A percentile compares a stretch with the other conserved stretches of the same genome.
Conservation (phyloP, 1,140 invertebrate genomes). For the Psix sp. region DNA sequence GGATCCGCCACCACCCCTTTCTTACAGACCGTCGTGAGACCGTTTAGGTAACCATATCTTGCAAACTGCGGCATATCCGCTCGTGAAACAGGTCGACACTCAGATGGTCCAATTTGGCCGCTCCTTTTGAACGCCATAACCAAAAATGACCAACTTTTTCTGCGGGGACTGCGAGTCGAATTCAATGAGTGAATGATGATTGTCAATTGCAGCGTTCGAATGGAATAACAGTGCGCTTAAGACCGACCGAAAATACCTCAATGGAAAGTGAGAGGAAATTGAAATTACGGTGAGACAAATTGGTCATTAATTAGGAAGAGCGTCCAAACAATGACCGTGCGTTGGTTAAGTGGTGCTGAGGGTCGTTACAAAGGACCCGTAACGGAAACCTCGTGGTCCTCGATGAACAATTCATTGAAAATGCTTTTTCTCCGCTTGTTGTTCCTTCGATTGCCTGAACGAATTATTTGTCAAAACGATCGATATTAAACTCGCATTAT, state of each 20-base stretch:
- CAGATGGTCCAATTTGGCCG: conserved; percentile 7
- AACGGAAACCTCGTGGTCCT: too few relatives aligned
- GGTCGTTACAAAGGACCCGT: too few relatives aligned
- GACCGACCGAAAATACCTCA: too few relatives aligned
- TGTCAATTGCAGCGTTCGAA: not conserved
- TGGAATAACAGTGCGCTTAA: not conserved
- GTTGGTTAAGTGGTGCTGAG: too few relatives aligned
- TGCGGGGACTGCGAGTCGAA: not conserved
- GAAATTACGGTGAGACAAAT: too few relatives aligned
- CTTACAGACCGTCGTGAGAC: conserved; percentile 25
- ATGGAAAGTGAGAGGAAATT: too few relatives aligned
- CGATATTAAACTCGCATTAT: conserved; percentile 23
- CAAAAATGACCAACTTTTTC: conserved; percentile 6
- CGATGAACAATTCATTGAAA: not conserved
- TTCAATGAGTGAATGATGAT: not conserved
- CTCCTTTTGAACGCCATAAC: not conserved
- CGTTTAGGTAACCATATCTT: conserved; percentile 14
- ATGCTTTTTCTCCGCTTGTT: not conserved
- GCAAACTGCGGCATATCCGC: conserved; percentile 28
- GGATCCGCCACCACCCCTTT: conserved; percentile 41
- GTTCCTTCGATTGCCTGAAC: conserved; percentile 6
- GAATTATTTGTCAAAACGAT: conserved; percentile 23
- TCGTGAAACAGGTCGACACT: conserved; percentile 27
- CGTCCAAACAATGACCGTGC: too few relatives aligned
- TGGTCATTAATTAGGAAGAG: too few relatives aligned